These are phyloP conservation scores for Trichoplusia ni DNA, from an alignment of 1,140 invertebrate species.

Conservation along the genomic window DNA sequence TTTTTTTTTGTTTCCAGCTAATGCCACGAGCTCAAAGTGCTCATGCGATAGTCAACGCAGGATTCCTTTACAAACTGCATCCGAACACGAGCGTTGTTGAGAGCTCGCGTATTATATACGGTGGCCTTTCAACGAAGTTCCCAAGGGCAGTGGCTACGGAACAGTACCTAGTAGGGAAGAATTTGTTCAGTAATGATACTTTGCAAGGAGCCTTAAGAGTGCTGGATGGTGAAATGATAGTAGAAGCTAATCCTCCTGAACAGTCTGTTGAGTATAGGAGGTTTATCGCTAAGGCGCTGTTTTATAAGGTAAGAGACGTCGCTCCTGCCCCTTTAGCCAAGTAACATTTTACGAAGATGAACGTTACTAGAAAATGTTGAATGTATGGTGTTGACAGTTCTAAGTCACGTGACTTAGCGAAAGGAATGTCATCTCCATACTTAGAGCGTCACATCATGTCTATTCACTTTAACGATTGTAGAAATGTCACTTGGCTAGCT, in stretches of 20 bases:
- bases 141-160: conserved; percentile 87
- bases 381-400: no score
- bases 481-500: no score
- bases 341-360: no score
- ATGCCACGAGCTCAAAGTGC: conserved; percentile 87
- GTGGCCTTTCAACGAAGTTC: conserved; percentile 84
- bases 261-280: conserved; percentile 83
- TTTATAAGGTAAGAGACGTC: conserved; percentile 84
- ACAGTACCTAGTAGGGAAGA: conserved; percentile 81
- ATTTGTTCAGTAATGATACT: conserved; percentile 74
- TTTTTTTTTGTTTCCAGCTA: conserved; percentile 77
- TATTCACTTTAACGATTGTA: no score
- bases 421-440: no score
- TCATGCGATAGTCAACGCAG: conserved; percentile 87
- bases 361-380: no score
- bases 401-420: no score
- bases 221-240: conserved; percentile 83
- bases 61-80: conserved; percentile 84
- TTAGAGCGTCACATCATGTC: no score
- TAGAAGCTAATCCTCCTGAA: conserved; percentile 81
- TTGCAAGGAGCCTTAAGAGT: conserved; percentile 78
- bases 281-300: conserved; percentile 81
- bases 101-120: conserved; percentile 81
- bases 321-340: no score
- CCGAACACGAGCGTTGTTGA: conserved; percentile 46